Base-by-base conservation (phyloP, 2,113 vertebrate species). In the Varanus salvator region DNA sequence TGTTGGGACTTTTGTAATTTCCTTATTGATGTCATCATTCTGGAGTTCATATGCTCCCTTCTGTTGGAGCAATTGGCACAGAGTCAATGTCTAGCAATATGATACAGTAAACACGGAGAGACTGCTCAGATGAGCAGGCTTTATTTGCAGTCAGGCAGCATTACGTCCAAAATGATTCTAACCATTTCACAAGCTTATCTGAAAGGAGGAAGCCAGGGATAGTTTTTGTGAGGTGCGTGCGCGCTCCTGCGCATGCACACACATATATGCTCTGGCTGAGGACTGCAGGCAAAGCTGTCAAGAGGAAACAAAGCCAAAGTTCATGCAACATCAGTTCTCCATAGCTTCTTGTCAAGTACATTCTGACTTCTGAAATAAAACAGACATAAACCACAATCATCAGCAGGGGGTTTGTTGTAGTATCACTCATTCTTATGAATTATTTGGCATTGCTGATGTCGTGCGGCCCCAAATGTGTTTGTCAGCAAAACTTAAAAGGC, bases 1-100 rank as follows among this genome's bases (percentile, higher is more conserved):
- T 97, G 97, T 97, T 96, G 97, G 95, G 96, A 96, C 96, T 97
- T 97, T 97, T 97, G 96, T 97, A 96, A 97, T 97, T 97, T 97
- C 95, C 97, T 97, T 97, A 96, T 97, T 97, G 97, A 95, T 96
- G 97, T 97, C 97, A 97, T 97, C 96, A 92, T 97, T 96, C 95
- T 95, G 89, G 96, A 95, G 95, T 96, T 96, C 95, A 91, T 93
- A 87, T 90, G 93, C 94, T 95, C 94, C 96, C 93, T 94, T 94
- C 95, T 94, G 96, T 93, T 94, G 92, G 34, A 93, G 92, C 91
- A 90, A 94, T 96, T 97, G 97, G 97, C 96, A 92, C 90, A 25
- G 81, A 74, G 95, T 97, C 97, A 97, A 95, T 93, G 95, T 94
- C 93, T 92, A 90, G 96, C 97, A 95, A 95, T 93, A 92, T 90